Evolutionary conservation across 2,888 invertebrate genomes (phyloP).

Genomic region (Girardia tigrina): DNA sequence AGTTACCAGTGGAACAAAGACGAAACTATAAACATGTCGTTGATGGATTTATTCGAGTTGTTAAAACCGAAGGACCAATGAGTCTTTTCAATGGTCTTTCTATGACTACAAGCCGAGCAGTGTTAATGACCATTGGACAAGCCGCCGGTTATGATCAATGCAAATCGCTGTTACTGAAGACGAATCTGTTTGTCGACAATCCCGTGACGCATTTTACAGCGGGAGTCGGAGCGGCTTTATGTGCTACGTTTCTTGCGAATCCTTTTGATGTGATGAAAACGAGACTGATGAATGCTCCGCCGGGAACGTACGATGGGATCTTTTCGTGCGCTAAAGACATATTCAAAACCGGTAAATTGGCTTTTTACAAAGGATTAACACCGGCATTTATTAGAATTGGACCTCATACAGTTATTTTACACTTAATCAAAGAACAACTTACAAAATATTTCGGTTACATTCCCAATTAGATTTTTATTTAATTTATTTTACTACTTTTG

Average conservation of each 20-base stretch:
- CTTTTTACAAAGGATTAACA: slow-evolving; percentile 63
- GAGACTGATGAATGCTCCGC: slow-evolving; percentile 82
- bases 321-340: neutral
- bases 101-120: slow-evolving; percentile 74
- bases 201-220: slow-evolving; percentile 71
- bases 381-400: slow-evolving; percentile 88
- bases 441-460: slow-evolving; percentile 55
- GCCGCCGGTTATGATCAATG: slow-evolving; percentile 90
- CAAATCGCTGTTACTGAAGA: slow-evolving; percentile 60
- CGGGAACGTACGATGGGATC: neutral
- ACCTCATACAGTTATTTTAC: slow-evolving; percentile 88
- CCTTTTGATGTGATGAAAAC: slow-evolving; percentile 68
- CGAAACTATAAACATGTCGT: slow-evolving; percentile 81
- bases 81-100: slow-evolving; percentile 74
- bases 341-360: neutral
- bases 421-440: slow-evolving; percentile 85
- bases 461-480: no score
- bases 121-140: slow-evolving; percentile 89
- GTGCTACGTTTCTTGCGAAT: neutral
- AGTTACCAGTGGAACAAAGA: slow-evolving; percentile 66
- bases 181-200: slow-evolving; percentile 66
- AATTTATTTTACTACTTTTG: no score
- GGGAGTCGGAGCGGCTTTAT: slow-evolving; percentile 52
- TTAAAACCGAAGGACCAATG: slow-evolving; percentile 61
- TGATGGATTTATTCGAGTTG: slow-evolving; percentile 72